Evolutionary conservation across 1,140 invertebrate genomes (phyloP).

Genomic region (Aphelinus atriplicis): DNA sequence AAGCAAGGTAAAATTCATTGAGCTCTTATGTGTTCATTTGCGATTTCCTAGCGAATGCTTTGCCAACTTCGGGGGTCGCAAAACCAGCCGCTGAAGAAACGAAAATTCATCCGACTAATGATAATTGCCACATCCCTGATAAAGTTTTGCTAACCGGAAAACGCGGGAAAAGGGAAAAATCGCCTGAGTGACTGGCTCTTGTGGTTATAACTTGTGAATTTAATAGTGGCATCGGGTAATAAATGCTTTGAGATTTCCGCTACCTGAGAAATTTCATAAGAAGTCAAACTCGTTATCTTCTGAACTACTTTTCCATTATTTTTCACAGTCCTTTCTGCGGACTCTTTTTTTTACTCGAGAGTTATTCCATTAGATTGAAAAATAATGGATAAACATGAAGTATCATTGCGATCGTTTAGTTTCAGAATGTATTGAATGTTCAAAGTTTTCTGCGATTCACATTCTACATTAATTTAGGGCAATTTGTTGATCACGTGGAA

Average conservation of each 20-base stretch:
- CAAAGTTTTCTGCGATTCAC: too few relatives aligned
- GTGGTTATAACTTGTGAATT: slow-evolving; percentile 8
- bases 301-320: too few relatives aligned
- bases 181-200: background rate
- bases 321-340: too few relatives aligned
- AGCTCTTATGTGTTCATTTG: background rate
- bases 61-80: background rate
- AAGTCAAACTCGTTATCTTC: too few relatives aligned
- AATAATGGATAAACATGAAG: too few relatives aligned
- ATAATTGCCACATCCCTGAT: slow-evolving; percentile 25
- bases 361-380: too few relatives aligned
- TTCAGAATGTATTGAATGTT: too few relatives aligned
- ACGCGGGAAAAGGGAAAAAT: slow-evolving; percentile 15
- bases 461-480: too few relatives aligned
- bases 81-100: background rate
- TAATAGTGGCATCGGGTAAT: slow-evolving; percentile 1
- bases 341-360: too few relatives aligned
- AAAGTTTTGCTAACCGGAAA: slow-evolving; percentile 18
- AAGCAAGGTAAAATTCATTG: background rate
- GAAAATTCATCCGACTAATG: slow-evolving; percentile 23
- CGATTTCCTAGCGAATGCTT: too few relatives aligned
- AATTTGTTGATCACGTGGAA: too few relatives aligned
- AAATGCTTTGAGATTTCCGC: slow-evolving; percentile 16
- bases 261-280: background rate
- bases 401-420: too few relatives aligned